Conservation (phyloP, 2,888 invertebrate genomes). For the Cephalotes varians region DNA sequence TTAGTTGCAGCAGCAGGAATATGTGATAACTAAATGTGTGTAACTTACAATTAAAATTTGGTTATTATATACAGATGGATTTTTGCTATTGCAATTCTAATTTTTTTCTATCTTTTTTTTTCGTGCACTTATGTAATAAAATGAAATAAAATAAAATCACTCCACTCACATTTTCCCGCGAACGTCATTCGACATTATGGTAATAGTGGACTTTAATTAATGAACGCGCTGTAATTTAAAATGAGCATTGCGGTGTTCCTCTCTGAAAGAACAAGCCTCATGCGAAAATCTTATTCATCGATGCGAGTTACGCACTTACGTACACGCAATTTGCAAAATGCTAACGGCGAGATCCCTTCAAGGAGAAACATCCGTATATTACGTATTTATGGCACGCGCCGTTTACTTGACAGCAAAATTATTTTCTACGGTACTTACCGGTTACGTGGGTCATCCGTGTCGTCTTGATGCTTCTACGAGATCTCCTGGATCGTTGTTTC, state of each 20-base stretch:
- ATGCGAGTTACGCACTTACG: not conserved
- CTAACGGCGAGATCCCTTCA: conserved; percentile 10
- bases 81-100: too few relatives aligned
- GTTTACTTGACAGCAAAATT: conserved; percentile 40
- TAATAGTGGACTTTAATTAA: not conserved
- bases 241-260: not conserved
- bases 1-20: too few relatives aligned
- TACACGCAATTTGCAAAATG: conserved; percentile 38
- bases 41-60: too few relatives aligned
- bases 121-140: not conserved
- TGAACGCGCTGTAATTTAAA: conserved; percentile 5
- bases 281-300: conserved; percentile 2
- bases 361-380: conserved; percentile 36
- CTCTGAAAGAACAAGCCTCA: not conserved
- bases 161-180: not conserved
- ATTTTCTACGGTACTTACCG: conserved; percentile 60
- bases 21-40: too few relatives aligned
- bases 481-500: conserved; percentile 88
- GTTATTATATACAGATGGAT: too few relatives aligned
- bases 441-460: conserved; percentile 33
- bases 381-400: conserved; percentile 12
- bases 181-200: not conserved
- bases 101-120: too few relatives aligned
- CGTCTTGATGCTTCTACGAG: conserved; percentile 82
- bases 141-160: not conserved